Conservation (phyloP, 2,888 invertebrate genomes). For the Amblyjoppa proteus region DNA sequence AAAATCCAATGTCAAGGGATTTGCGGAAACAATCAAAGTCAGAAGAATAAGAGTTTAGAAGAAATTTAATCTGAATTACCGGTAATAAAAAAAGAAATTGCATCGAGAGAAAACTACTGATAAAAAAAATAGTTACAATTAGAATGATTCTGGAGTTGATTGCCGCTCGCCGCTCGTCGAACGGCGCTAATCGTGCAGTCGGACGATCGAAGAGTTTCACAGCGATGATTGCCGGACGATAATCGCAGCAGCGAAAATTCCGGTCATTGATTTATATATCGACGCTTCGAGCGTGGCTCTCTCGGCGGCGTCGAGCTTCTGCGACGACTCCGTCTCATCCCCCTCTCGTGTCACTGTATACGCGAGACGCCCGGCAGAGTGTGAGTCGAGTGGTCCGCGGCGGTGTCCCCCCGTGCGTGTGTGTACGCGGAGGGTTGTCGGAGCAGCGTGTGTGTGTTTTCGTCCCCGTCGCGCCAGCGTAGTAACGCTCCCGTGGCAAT, state of each 20-base stretch:
- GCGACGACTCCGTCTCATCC: slow-evolving; percentile 45
- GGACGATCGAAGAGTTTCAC: not conserved
- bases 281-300: slow-evolving; percentile 69
- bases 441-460: slow-evolving; percentile 21
- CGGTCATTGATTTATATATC: slow-evolving; percentile 77
- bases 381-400: slow-evolving; percentile 18
- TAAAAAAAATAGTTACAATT: no score
- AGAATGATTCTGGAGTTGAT: no score
- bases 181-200: no score
- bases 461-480: slow-evolving; percentile 58
- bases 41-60: no score
- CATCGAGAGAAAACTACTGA: no score
- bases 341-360: not conserved
- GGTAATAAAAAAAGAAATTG: no score
- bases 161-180: no score
- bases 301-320: slow-evolving; percentile 50
- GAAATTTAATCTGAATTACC: no score
- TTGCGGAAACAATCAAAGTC: not conserved
- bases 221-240: not conserved
- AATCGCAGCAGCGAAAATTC: slow-evolving; percentile 49
- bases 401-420: slow-evolving; percentile 28
- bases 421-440: slow-evolving; percentile 33
- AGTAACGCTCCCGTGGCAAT: slow-evolving; percentile 60
- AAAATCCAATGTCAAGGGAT: not conserved
- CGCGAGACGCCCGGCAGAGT: slow-evolving; percentile 16